These are phyloP conservation scores for Listronotus oregonensis DNA, from an alignment of 1,140 invertebrate species.

Conservation along the genomic window DNA sequence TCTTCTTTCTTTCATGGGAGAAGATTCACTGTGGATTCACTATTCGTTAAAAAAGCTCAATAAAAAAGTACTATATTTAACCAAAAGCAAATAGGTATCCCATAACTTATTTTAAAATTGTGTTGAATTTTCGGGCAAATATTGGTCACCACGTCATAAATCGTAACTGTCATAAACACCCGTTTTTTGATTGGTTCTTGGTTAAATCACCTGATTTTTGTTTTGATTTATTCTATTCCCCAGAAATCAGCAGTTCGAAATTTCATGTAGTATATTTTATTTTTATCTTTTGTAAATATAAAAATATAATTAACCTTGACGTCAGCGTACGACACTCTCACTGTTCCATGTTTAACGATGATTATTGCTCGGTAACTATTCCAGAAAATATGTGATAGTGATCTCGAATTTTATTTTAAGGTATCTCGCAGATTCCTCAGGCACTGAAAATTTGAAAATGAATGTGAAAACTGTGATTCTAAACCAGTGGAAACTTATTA, in stretches of 20 bases:
- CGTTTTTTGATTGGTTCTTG: no score
- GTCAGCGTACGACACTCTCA: no score
- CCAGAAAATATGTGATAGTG: background rate
- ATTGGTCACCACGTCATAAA: no score
- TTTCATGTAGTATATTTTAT: slow-evolving; percentile 10
- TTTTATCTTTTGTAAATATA: background rate
- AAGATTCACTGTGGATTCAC: no score
- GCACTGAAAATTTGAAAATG: slow-evolving; percentile 20
- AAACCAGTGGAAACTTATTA: slow-evolving; percentile 60
- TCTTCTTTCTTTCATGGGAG: no score
- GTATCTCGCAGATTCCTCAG: slow-evolving; percentile 15
- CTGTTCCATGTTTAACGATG: background rate
- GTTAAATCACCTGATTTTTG: slow-evolving; percentile 9
- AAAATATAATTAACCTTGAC: background rate
- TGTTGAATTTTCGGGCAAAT: no score
- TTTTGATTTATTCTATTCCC: background rate
- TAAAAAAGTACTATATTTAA: no score
- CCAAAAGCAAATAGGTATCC: no score
- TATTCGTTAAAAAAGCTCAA: no score
- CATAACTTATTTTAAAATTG: no score
- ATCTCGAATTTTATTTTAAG: slow-evolving; percentile 10
- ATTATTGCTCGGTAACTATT: background rate
- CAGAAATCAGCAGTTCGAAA: slow-evolving; percentile 3
- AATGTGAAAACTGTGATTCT: slow-evolving; percentile 56
- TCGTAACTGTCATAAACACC: no score